Conservation (phyloP, 2,113 vertebrate genomes). For the Thamnaconus septentrionalis region DNA sequence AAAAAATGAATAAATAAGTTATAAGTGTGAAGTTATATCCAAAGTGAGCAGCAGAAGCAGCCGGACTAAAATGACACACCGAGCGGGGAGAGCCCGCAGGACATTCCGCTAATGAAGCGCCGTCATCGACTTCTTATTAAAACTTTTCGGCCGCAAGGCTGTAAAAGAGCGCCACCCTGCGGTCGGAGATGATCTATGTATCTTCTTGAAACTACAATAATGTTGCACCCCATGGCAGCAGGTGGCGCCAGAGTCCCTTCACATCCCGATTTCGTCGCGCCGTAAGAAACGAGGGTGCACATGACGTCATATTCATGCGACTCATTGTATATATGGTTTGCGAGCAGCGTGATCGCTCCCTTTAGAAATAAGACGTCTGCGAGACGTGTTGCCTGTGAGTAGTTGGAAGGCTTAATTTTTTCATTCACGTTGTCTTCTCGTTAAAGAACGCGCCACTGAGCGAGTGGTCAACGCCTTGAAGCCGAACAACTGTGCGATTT, state of each 20-base stretch:
- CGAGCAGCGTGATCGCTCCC: fast-evolving
- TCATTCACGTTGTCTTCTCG: no score
- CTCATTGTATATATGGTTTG: conserved; percentile 9
- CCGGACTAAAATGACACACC: conserved; percentile 14
- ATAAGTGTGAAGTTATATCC: conserved; percentile 4
- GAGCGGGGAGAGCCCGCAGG: neutral
- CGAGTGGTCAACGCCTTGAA: no score
- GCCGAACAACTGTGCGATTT: no score
- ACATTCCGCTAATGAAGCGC: neutral
- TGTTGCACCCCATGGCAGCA: conserved; percentile 8
- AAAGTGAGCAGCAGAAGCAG: conserved; percentile 7
- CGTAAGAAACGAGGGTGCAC: neutral
- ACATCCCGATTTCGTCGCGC: no score
- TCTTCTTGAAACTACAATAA: no score
- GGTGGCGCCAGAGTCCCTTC: neutral
- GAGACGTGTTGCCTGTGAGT: no score
- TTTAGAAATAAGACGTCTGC: no score
- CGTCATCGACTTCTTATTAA: neutral
- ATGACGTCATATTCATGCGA: conserved; percentile 38
- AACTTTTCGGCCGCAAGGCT: no score
- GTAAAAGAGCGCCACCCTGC: conserved; percentile 20
- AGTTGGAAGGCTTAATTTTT: no score
- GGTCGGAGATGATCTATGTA: neutral
- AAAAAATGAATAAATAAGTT: neutral
- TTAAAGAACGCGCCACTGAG: no score